A percentile compares a stretch with the other conserved stretches of the same genome.
Conservation (phyloP, 2,888 invertebrate species). For the Coleophora flavipennella region DNA sequence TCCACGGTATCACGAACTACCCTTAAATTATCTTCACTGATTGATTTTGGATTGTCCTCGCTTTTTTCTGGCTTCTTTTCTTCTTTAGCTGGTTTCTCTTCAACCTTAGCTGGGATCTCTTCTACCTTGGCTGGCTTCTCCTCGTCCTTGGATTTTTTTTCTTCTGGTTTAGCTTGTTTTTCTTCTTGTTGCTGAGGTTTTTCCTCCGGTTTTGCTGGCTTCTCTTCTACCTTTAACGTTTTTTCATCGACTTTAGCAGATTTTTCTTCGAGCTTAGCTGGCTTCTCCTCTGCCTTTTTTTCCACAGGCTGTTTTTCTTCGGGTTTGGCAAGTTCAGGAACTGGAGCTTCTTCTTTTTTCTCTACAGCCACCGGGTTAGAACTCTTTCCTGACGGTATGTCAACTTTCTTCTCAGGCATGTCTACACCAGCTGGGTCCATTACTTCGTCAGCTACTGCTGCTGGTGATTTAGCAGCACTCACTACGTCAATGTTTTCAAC, state of each 20-base stretch:
- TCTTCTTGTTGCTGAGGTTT: no score
- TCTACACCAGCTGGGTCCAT: slow-evolving; percentile 33
- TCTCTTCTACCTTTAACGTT: no score
- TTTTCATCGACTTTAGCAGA: no score
- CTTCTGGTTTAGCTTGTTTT: not conserved
- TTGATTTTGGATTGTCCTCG: slow-evolving; percentile 10
- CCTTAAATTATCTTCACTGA: slow-evolving; percentile 29
- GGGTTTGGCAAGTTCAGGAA: slow-evolving; percentile 13
- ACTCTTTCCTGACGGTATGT: slow-evolving; percentile 6
- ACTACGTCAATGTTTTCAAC: slow-evolving; percentile 42
- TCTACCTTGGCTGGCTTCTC: slow-evolving; percentile 15
- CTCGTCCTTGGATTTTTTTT: slow-evolving; percentile 15
- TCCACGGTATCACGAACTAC: slow-evolving; percentile 53
- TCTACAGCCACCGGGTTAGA: slow-evolving; percentile 17
- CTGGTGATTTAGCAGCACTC: slow-evolving; percentile 37
- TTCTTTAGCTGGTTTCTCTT: slow-evolving; percentile 14
- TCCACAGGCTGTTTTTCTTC: slow-evolving; percentile 12
- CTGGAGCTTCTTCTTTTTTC: slow-evolving; percentile 14
- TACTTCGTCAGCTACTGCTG: slow-evolving; percentile 48
- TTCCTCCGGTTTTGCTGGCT: no score
- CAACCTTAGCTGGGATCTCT: slow-evolving; percentile 14
- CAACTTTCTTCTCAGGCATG: slow-evolving; percentile 46
- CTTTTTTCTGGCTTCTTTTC: slow-evolving; percentile 12
- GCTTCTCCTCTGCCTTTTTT: slow-evolving; percentile 9
- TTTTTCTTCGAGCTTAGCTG: slow-evolving; percentile 1